A percentile compares a stretch with the other conserved stretches of the same genome.
These are phyloP conservation scores for Brienomyrus longianalis DNA, from an alignment of 2,113 vertebrate genomes.

Conservation along the genomic window DNA sequence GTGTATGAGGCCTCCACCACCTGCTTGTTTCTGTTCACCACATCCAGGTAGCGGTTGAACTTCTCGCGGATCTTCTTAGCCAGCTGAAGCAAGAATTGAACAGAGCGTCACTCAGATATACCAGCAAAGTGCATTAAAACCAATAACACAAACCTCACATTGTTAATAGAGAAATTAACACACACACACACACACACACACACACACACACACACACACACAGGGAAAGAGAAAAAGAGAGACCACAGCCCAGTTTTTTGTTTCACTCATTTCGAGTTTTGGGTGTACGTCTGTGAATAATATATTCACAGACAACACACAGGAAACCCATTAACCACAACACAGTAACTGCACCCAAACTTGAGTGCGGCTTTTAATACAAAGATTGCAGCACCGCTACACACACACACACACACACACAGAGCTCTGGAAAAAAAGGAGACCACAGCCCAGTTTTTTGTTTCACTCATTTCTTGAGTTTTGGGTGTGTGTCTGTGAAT, in stretches of 20 bases:
- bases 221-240: too few relatives aligned
- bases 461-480: too few relatives aligned
- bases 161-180: neutral
- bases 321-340: neutral
- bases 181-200: neutral
- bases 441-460: too few relatives aligned
- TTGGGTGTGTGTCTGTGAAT: neutral
- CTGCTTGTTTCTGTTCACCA: constrained; percentile 95
- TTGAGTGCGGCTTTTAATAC: neutral
- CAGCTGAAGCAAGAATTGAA: constrained; percentile 58
- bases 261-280: too few relatives aligned
- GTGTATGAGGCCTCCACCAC: constrained; percentile 95
- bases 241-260: too few relatives aligned
- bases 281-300: too few relatives aligned
- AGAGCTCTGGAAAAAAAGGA: neutral
- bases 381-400: neutral
- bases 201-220: neutral
- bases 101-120: neutral
- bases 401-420: neutral
- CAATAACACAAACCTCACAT: neutral
- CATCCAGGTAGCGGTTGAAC: constrained; percentile 95
- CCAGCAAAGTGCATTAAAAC: too few relatives aligned
- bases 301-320: neutral
- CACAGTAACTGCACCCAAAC: neutral
- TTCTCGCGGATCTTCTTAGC: constrained; percentile 98